Percentiles rank a stretch among this genome's conserved stretches.
These are phyloP conservation scores for Lepidostoma basale DNA, from an alignment of 1,140 invertebrate genomes.

Conservation along the genomic window DNA sequence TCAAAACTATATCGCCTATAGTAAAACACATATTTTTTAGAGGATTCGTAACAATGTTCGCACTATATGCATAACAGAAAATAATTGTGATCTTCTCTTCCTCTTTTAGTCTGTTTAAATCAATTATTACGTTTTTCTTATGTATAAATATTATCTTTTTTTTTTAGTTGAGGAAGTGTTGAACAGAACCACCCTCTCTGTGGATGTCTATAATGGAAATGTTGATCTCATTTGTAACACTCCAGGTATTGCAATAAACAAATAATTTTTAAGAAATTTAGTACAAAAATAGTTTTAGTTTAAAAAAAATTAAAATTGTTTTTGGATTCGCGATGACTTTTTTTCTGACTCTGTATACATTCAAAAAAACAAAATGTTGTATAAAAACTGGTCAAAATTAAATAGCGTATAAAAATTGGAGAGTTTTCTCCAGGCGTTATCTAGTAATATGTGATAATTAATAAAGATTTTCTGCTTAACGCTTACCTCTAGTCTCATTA, in stretches of 20 bases:
- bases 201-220: slow-evolving; percentile 50
- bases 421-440: too few species aligned
- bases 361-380: too few species aligned
- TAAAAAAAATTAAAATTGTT: not conserved
- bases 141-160: not conserved
- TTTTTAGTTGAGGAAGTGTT: slow-evolving; percentile 49
- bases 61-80: not conserved
- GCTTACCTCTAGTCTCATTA: too few species aligned
- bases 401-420: too few species aligned
- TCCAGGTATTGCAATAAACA: slow-evolving; percentile 36
- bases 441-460: too few species aligned
- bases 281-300: not conserved
- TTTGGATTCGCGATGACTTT: not conserved
- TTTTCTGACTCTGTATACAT: too few species aligned
- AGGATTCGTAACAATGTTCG: not conserved
- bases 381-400: too few species aligned
- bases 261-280: not conserved
- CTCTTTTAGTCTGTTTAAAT: not conserved
- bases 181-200: slow-evolving; percentile 49
- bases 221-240: slow-evolving; percentile 51
- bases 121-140: not conserved
- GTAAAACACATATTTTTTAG: not conserved
- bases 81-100: not conserved
- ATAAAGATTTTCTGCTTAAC: too few species aligned
- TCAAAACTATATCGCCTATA: too few species aligned